Evolutionary conservation across 1,140 invertebrate genomes (phyloP).

Genomic region (Kradibia gibbosae): DNA sequence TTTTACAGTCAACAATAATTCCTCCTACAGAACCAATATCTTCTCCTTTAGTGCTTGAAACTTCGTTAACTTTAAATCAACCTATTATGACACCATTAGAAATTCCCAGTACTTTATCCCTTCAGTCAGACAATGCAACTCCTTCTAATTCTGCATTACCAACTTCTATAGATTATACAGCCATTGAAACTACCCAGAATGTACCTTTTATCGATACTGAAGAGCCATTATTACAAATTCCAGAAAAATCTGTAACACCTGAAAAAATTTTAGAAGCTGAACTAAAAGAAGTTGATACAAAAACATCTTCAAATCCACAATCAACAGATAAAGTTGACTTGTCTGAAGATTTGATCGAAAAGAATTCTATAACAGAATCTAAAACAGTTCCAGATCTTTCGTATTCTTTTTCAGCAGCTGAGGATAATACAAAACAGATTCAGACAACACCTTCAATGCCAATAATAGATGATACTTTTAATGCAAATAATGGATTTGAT

Average conservation of each 20-base stretch:
- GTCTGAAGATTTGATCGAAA: neutral
- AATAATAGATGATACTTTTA: conserved; percentile 66
- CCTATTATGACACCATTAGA: conserved; percentile 87
- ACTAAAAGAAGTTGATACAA: conserved; percentile 54
- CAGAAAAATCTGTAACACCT: conserved; percentile 54
- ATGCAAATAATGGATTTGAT: conserved; percentile 41
- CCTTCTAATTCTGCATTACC: conserved; percentile 66
- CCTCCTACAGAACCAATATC: conserved; percentile 68
- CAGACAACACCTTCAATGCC: conserved; percentile 70
- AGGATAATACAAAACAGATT: conserved; percentile 52
- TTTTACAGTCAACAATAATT: conserved; percentile 67
- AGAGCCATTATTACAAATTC: conserved; percentile 58
- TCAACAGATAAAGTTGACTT: neutral
- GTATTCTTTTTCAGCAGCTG: conserved; percentile 66
- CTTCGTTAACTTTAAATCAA: conserved; percentile 81
- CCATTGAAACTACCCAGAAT: conserved; percentile 79
- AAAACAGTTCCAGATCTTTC: conserved; percentile 54
- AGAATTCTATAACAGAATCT: conserved; percentile 9
- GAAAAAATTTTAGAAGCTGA: no score
- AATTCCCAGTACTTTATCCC: conserved; percentile 76
- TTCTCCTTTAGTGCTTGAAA: conserved; percentile 77
- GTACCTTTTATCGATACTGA: conserved; percentile 73
- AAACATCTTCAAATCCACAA: neutral
- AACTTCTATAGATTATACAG: conserved; percentile 78
- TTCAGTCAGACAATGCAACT: conserved; percentile 65